Evolutionary conservation across 2,888 invertebrate species (phyloP).

Genomic region (Camponotus fellah): DNA sequence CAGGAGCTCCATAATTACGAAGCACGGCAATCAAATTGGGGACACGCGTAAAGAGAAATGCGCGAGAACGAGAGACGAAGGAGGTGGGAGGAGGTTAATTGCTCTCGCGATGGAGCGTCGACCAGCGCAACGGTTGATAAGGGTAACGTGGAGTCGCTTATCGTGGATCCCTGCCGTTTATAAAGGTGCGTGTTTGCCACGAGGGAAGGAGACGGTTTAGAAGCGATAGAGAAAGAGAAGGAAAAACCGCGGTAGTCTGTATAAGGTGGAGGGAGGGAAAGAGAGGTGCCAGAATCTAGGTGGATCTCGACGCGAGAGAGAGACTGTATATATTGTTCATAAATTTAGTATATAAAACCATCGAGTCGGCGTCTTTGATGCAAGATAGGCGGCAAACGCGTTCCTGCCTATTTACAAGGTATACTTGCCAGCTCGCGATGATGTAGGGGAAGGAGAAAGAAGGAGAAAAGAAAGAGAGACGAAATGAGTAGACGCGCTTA

Average conservation of each 20-base stretch:
- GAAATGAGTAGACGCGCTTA: constrained; percentile 29
- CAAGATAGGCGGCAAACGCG: constrained; percentile 79
- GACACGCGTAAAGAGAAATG: constrained; percentile 62
- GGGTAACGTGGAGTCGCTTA: constrained; percentile 63
- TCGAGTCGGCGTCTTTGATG: constrained; percentile 83
- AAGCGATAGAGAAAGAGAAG: background rate
- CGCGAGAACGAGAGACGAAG: constrained; percentile 39
- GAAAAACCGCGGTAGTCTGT: constrained; percentile 51
- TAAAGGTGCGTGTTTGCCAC: constrained; percentile 48
- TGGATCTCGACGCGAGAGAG: constrained; percentile 69
- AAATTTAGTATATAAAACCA: constrained; percentile 84
- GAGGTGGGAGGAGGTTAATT: constrained; percentile 57
- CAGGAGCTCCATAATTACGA: constrained; percentile 51
- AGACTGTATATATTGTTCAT: constrained; percentile 82
- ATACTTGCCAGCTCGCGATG: constrained; percentile 63
- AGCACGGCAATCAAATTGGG: constrained; percentile 60
- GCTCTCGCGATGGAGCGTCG: constrained; percentile 50
- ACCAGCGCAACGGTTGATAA: constrained; percentile 62
- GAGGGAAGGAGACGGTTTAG: constrained; percentile 24
- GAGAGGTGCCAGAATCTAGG: constrained; percentile 80
- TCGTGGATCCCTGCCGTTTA: constrained; percentile 61
- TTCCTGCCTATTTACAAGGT: constrained; percentile 77
- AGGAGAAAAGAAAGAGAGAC: constrained; percentile 29
- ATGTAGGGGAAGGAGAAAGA: constrained; percentile 45
- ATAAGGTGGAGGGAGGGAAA: constrained; percentile 22